Evolutionary conservation across 1,140 invertebrate species (phyloP), one percentile per base, ranked within the genome.

Genomic region (Pogonus chalceus): DNA sequence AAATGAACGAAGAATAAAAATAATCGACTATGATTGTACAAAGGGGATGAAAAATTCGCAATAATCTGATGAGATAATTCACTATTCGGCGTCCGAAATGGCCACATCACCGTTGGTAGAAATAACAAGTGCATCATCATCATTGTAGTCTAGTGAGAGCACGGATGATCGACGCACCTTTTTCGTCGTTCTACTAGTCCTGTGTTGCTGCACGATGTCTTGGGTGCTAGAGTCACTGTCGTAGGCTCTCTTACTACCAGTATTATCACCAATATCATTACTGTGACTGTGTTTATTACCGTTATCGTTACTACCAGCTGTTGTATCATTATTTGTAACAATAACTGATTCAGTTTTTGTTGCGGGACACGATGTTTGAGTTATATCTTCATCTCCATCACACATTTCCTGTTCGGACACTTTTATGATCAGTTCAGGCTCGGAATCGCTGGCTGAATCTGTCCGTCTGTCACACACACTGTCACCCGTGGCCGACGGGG

Each of bases 81-180:
- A 31, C 18, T 43, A 43, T 18, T 43, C 37, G 18, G 37, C 37
- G 37, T 43, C 37, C 61, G 77, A 74, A 60, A 76, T 74, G 55
- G 75, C 60, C 46, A 69, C 76, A 58, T 79, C 77, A 52, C 76
- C 76, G 60, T 79, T 79, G 37, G 74, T 74, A 58, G 73, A 63
- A 65, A 75, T 70, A 53, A 77, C 68, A 55, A 75, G 66, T 22
- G 76, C 72, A 49, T 77, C 75, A 37, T 83, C 81, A 18, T 80
- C 81, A 62, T 83, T 83, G 66, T 83, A 84, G 67, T 85, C 83
- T 20, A 84, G 73, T 53, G 83, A 82, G 26, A 85, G 72, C 3
- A 84, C 79, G 16, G 80, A 83, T 35, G 80, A 79, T 57, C 84
- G 72, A 55, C 84, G 68, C 58, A 84, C 75, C 65, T 87, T 84